These are phyloP conservation scores for Tiaroga cobitis DNA, from an alignment of 2,797 vertebrate genomes.

Conservation along the genomic window DNA sequence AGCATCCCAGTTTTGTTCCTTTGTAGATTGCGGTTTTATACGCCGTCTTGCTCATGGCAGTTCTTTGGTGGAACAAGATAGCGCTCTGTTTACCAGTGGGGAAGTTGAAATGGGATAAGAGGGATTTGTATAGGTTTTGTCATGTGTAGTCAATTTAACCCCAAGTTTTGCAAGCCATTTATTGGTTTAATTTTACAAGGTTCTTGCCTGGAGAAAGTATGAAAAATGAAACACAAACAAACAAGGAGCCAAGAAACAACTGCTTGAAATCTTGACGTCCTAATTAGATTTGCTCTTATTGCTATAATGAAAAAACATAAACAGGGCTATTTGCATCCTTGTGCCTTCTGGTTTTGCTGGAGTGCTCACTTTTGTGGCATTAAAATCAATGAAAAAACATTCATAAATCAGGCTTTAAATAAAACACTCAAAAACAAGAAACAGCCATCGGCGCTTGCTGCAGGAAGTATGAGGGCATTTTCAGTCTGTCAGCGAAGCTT, in stretches of 20 bases:
- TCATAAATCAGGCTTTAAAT: constrained; percentile 43
- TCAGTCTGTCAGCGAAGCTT: constrained; percentile 69
- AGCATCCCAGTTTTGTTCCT: constrained; percentile 50
- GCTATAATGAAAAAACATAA: constrained; percentile 39
- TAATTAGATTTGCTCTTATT: constrained; percentile 42
- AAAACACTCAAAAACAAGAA: constrained; percentile 44
- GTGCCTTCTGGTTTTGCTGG: constrained; percentile 16
- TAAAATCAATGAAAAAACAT: constrained; percentile 36
- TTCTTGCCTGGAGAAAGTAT: constrained; percentile 36
- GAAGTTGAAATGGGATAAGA: constrained; percentile 36
- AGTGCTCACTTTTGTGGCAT: constrained; percentile 24
- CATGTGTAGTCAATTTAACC: constrained; percentile 46
- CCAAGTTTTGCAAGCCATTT: constrained; percentile 36
- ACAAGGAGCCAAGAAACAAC: constrained; percentile 31
- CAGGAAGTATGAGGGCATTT: constrained; percentile 65
- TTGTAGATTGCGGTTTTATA: constrained; percentile 56
- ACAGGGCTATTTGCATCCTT: constrained; percentile 22
- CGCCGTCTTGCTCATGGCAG: constrained; percentile 54
- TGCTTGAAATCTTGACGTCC: constrained; percentile 39
- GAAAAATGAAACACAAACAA: constrained; percentile 43
- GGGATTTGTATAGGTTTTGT: constrained; percentile 57
- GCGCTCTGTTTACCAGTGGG: constrained; percentile 48
- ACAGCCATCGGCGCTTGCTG: constrained; percentile 61
- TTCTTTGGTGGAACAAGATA: constrained; percentile 60
- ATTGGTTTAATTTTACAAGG: constrained; percentile 45